phyloP scores from a whole-genome alignment of 2,888 invertebrate genomes.

The Digitonthophagus gazella region DNA sequence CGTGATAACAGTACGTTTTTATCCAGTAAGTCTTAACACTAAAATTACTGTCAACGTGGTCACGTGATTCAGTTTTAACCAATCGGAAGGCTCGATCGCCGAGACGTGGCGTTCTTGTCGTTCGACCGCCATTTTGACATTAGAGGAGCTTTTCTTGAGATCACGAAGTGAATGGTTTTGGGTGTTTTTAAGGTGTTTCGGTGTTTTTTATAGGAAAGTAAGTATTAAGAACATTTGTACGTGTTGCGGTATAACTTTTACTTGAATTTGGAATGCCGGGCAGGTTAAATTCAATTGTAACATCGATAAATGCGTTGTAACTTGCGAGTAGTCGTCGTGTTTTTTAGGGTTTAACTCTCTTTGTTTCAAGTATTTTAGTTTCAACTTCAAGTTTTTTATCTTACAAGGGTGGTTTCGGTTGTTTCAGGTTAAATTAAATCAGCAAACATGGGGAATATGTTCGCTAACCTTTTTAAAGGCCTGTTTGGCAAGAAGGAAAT shows the following conservation, averaged over 20 bases:
- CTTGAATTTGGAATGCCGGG: slow-evolving; percentile 49
- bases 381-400: not conserved
- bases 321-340: slow-evolving; percentile 56
- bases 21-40: slow-evolving; percentile 30
- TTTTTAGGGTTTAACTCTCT: slow-evolving; percentile 38
- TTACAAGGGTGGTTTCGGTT: slow-evolving; percentile 1
- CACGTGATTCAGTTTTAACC: slow-evolving; percentile 40
- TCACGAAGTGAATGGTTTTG: slow-evolving; percentile 65
- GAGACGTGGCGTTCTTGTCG: slow-evolving; percentile 78
- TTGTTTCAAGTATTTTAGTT: slow-evolving; percentile 3
- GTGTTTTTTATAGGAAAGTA: slow-evolving; percentile 58
- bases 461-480: slow-evolving; percentile 97
- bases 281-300: no score
- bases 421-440: slow-evolving; percentile 48
- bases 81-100: slow-evolving; percentile 48
- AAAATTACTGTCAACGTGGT: slow-evolving; percentile 36
- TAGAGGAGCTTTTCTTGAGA: slow-evolving; percentile 66
- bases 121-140: slow-evolving; percentile 84
- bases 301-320: slow-evolving; percentile 55
- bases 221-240: slow-evolving; percentile 41
- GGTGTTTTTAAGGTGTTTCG: slow-evolving; percentile 53
- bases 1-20: no score
- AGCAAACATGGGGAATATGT: slow-evolving; percentile 94
- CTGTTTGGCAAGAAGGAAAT: slow-evolving; percentile 99
- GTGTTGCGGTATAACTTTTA: slow-evolving; percentile 38